phyloP scores from a whole-genome alignment of 35 echinoderm and acorn worm species.

The Apostichopus japonicus region DNA sequence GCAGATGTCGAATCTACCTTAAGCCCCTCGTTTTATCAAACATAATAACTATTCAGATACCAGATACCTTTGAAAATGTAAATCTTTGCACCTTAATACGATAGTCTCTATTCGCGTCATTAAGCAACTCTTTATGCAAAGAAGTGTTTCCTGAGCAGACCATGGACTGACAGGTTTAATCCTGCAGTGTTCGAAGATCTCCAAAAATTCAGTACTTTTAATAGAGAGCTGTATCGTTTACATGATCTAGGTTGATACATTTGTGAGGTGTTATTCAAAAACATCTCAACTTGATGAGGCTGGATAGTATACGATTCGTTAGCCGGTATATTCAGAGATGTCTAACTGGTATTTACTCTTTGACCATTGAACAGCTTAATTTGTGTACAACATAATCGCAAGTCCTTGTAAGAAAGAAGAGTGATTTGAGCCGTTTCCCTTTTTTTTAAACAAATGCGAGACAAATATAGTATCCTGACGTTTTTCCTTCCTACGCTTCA shows the following conservation, averaged over 20 bases:
- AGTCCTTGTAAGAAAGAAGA: too few species aligned
- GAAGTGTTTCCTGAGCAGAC: slow-evolving; percentile 4
- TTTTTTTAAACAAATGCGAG: too few species aligned
- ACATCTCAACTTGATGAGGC: background rate
- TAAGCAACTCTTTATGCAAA: background rate
- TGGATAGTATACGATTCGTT: background rate
- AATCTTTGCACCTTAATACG: background rate
- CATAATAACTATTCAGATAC: background rate
- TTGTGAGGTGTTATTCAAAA: background rate
- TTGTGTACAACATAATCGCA: too few species aligned
- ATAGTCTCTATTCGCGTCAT: slow-evolving; percentile 2
- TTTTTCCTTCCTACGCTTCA: too few species aligned
- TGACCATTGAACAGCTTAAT: background rate
- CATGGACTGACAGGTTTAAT: slow-evolving; percentile 3
- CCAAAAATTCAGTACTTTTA: background rate
- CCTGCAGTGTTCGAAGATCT: background rate
- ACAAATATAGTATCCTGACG: too few species aligned
- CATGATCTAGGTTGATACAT: slow-evolving; percentile 8
- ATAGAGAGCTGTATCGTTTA: slow-evolving; percentile 9
- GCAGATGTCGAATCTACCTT: background rate
- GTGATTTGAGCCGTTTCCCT: too few species aligned
- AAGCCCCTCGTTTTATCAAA: slow-evolving; percentile 1
- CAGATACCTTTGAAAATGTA: background rate
- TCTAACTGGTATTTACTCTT: background rate
- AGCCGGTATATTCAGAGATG: background rate